Base-by-base conservation (phyloP, 2,888 invertebrate species). In the Tupiocoris notatus region DNA sequence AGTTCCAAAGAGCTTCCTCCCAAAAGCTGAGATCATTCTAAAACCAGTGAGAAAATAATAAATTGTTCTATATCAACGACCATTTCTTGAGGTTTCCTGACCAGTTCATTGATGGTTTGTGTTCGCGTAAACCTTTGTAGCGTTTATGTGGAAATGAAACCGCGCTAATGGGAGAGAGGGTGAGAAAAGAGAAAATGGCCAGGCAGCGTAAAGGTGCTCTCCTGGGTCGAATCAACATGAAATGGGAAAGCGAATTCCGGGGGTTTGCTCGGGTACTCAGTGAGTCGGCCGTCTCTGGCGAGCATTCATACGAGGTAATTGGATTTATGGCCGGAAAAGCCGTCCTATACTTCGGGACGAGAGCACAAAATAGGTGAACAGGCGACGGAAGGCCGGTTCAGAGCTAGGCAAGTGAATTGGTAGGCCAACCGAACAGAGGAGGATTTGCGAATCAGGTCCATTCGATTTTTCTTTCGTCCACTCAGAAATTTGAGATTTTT, bases 261-360 rank as follows among this genome's bases (percentile, higher is more conserved):
- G 24, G 70, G 58, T 70, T n/a, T n/a, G n/a, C n/a, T n/a, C n/a
- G 70, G 70, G 59, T n/a, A 18, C 17, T 59, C n/a, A n/a, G 59
- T 6, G 59, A n/a, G 7, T 59, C 20, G 59, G 59, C 17, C 25
- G 25, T 12, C 59, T 57, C 70, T 70, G 39, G 39, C 39, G 39
- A 39, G 39, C 39, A 39, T 70, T 70, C 24, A 70, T 59, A 70
- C 70, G 59, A 59, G 59, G 70, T 70, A 70, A 70, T 70, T 70
- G 70, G 70, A 70, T 70, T 70, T 70, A 70, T 70, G 70, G 70
- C 58, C 18, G 70, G 68, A 24, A 70, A 70, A 70, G 59, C 70
- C 70, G 58, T 59, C 59, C 59, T 59, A 59, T 70, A 70, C 70
- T 59, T 58, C 39, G 70, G 70, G 39, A 12, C 6, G 6, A 12